Base-by-base conservation (phyloP, 2,113 vertebrate species). In the Bettongia penicillata region DNA sequence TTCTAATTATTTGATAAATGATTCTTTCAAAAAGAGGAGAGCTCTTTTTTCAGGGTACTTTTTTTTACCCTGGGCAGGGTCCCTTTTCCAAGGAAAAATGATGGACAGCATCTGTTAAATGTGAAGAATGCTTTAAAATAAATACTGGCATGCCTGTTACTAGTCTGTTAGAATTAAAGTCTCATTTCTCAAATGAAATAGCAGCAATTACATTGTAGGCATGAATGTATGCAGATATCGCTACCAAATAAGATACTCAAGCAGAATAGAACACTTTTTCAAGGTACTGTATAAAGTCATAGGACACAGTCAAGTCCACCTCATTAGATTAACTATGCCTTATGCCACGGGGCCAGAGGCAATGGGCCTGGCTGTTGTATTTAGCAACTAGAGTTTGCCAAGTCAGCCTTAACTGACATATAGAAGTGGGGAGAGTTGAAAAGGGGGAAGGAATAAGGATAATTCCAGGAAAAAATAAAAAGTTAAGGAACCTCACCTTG, bases 381-480 rank as follows among this genome's bases (percentile, higher is more conserved):
- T n/a, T 47, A 52, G 26, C 90, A 51, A 93, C 68, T 90, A n/a
- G 53, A 95, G 95, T 37, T 90, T 95, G 92, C 93, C 51, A 84
- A 96, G 94, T 97, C 97, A 96, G 97, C 94, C 96, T 89, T 90
- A 97, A 96, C 61, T 96, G 97, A 96, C 55, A 92, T 68, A 37
- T 91, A 89, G n/a, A 55, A 50, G 23, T 8, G 12, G 53, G 31
- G 23, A 68, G 1, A 24, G 24, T 10, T 0, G 61, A 57, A 51
- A 19, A 94, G 90, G 90, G 57, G 49, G 53, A 11, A 11, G 51
- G 50, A 16, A 31, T 8, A 37, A 91, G 92, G 51, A 53, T 51
- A 92, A 94, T 52, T 52, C 68, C 61, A 37, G 91, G 16, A 94
- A 96, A 61, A 95, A 94, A 93, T 90, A 90, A 9, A 7, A 89